Percentiles rank a stretch among this genome's conserved stretches.
Conservation (phyloP, 2,113 vertebrate genomes). For the Saguinus midas region DNA sequence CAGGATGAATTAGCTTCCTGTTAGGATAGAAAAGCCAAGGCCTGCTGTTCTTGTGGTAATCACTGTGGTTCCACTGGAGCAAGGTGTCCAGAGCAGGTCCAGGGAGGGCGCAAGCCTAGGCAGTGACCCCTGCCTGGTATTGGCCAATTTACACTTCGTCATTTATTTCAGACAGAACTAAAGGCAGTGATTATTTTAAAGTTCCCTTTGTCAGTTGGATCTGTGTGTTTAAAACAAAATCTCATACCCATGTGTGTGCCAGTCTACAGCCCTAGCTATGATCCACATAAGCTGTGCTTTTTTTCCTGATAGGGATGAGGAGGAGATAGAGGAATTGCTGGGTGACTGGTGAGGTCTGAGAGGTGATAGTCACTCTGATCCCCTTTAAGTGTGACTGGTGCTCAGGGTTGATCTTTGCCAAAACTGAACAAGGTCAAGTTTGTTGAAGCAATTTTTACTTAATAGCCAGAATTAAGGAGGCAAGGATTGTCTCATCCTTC, state of each 20-base stretch:
- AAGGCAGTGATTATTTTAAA: neutral
- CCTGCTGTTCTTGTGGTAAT: neutral
- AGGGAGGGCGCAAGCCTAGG: neutral
- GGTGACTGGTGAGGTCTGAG: neutral
- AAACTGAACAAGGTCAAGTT: neutral
- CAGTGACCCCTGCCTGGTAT: neutral
- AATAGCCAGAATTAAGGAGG: neutral
- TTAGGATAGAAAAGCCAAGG: too few species aligned
- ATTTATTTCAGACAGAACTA: neutral
- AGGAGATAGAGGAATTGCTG: rapidly evolving
- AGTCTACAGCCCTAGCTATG: rapidly evolving
- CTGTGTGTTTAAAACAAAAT: neutral
- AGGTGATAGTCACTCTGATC: neutral
- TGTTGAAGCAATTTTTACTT: neutral
- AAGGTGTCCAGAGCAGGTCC: neutral
- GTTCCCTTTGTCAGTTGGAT: neutral
- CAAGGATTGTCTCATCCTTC: neutral
- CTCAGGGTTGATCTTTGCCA: neutral
- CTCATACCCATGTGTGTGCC: rapidly evolving
- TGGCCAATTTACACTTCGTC: neutral
- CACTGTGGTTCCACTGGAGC: neutral
- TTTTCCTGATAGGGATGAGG: neutral
- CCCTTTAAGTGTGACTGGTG: rapidly evolving
- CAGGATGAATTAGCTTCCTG: neutral
- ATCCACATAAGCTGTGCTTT: neutral